A percentile compares a stretch with the other conserved stretches of the same genome.
phyloP scores from a whole-genome alignment of 1,140 invertebrate genomes.

The Diorhabda elongata region DNA sequence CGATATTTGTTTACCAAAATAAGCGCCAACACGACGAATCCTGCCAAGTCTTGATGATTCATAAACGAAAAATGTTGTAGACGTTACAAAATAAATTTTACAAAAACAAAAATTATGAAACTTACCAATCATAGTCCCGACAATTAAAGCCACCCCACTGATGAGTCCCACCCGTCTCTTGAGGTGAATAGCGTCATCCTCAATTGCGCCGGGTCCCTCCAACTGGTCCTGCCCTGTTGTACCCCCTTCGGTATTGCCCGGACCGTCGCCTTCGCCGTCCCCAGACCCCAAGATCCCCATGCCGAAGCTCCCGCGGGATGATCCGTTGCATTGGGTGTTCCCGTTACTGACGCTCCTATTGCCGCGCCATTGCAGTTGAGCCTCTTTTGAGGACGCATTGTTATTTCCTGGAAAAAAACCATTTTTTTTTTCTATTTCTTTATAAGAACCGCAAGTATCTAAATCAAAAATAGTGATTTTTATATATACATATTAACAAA shows the following conservation, averaged over 20 bases:
- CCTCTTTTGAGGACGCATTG: constrained; percentile 45
- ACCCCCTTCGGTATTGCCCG: constrained; percentile 46
- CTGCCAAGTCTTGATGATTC: too few species aligned
- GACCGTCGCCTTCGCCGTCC: constrained; percentile 44
- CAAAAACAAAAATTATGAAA: constrained; percentile 4
- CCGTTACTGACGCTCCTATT: constrained; percentile 32
- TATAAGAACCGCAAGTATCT: too few species aligned
- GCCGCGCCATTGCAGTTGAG: constrained; percentile 45
- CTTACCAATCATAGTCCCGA: constrained; percentile 89
- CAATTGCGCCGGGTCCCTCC: constrained; percentile 86
- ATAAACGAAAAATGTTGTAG: too few species aligned
- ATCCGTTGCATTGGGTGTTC: constrained; percentile 29
- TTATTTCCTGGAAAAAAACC: constrained; percentile 41
- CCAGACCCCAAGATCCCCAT: constrained; percentile 32
- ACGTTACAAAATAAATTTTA: too few species aligned
- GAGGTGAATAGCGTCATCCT: constrained; percentile 93
- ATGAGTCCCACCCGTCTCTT: constrained; percentile 96
- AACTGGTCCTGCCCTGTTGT: constrained; percentile 54
- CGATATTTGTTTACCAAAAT: too few species aligned
- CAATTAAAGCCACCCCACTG: constrained; percentile 97
- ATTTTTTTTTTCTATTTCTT: too few species aligned
- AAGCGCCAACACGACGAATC: too few species aligned
- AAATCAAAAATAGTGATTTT: too few species aligned
- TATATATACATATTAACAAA: too few species aligned
- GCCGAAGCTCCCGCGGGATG: constrained; percentile 34